phyloP scores from a whole-genome alignment of 2,113 vertebrate genomes.

The Tachysurus vachellii region DNA sequence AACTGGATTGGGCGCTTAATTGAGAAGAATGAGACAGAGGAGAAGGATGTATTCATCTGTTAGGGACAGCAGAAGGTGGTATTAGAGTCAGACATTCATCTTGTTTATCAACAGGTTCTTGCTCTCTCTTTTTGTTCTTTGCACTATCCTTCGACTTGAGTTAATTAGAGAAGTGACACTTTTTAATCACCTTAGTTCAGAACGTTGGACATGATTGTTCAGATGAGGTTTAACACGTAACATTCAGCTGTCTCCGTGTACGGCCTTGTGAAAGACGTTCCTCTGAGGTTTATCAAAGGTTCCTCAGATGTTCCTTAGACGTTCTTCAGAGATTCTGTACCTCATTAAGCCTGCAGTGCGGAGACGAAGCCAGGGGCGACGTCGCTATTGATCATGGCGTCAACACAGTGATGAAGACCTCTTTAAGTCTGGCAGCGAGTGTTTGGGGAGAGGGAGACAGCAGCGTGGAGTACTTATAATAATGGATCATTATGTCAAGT shows the following conservation, averaged over 20 bases:
- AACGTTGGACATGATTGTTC: neutral
- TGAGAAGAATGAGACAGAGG: conserved; percentile 69
- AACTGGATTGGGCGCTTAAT: conserved; percentile 70
- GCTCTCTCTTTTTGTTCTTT: neutral
- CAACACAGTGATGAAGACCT: conserved; percentile 64
- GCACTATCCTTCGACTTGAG: conserved; percentile 57
- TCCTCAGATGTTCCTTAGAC: conserved; percentile 24
- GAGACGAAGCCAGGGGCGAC: conserved; percentile 44
- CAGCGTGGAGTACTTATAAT: conserved; percentile 35
- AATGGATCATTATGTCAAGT: conserved; percentile 47
- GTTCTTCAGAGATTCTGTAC: conserved; percentile 16
- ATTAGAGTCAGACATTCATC: conserved; percentile 44
- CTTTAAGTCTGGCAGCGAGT: conserved; percentile 61
- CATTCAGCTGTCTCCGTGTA: neutral
- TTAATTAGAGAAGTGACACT: conserved; percentile 69
- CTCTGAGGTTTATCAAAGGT: conserved; percentile 24
- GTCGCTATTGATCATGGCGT: conserved; percentile 47
- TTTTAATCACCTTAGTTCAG: conserved; percentile 60
- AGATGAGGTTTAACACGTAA: neutral
- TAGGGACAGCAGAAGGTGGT: conserved; percentile 36
- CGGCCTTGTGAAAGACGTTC: neutral
- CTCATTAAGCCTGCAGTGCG: conserved; percentile 23
- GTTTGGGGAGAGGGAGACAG: conserved; percentile 12
- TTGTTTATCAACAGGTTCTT: conserved; percentile 54
- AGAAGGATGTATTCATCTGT: conserved; percentile 68